phyloP scores from a whole-genome alignment of 2,888 invertebrate genomes.

The Iphiclides podalirius region DNA sequence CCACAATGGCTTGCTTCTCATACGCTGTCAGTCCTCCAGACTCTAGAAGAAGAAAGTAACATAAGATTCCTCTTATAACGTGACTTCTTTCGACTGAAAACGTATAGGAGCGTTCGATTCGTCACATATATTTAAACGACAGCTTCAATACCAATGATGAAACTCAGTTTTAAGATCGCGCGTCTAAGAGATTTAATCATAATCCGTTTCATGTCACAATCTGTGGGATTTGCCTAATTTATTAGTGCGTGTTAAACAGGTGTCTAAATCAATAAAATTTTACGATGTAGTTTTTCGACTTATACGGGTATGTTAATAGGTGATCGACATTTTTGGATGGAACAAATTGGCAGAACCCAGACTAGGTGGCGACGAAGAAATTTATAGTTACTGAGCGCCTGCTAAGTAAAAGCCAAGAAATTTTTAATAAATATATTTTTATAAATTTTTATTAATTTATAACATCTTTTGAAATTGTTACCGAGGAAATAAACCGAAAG shows the following conservation, averaged over 20 bases:
- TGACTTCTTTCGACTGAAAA: not conserved
- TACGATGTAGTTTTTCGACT: conserved; percentile 51
- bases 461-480: too few relatives aligned
- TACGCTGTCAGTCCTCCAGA: conserved; percentile 84
- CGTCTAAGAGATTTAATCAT: conserved; percentile 21
- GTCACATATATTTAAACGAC: too few relatives aligned
- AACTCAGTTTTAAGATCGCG: not conserved
- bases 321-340: conserved; percentile 45
- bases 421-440: too few relatives aligned
- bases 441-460: too few relatives aligned
- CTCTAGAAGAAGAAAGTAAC: conserved; percentile 62
- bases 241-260: conserved; percentile 63
- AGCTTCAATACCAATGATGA: too few relatives aligned
- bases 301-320: conserved; percentile 64
- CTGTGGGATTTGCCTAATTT: conserved; percentile 55
- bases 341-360: conserved; percentile 60
- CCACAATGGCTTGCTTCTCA: conserved; percentile 88
- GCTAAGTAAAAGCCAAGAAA: too few relatives aligned
- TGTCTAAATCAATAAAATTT: conserved; percentile 71
- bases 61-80: not conserved
- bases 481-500: too few relatives aligned
- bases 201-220: conserved; percentile 48
- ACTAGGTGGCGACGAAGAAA: conserved; percentile 67
- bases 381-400: too few relatives aligned
- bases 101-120: not conserved